phyloP scores from a whole-genome alignment of 2,888 invertebrate genomes.

The Dolomedes plantarius region DNA sequence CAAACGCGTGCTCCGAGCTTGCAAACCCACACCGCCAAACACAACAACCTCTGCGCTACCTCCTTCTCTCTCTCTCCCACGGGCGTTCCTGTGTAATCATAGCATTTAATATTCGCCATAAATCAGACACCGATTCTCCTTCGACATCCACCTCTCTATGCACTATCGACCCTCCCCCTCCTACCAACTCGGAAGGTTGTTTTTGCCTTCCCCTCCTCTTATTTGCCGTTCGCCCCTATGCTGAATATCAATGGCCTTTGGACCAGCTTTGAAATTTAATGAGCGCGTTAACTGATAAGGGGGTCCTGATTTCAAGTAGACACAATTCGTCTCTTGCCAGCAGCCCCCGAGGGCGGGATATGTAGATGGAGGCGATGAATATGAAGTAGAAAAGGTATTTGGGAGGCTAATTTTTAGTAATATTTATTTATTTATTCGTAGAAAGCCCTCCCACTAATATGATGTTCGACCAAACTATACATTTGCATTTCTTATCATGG shows the following conservation, averaged over 20 bases:
- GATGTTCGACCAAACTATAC: no score
- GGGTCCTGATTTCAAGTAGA: not conserved
- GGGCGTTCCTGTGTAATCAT: slow-evolving; percentile 11
- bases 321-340: not conserved
- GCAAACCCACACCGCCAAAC: no score
- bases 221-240: not conserved
- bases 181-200: no score
- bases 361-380: not conserved
- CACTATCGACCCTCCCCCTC: not conserved
- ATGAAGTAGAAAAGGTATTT: not conserved
- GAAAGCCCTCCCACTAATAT: no score
- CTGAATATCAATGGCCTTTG: not conserved
- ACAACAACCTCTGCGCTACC: no score
- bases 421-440: no score
- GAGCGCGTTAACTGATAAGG: not conserved
- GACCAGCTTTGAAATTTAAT: slow-evolving; percentile 9
- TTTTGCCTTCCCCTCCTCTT: not conserved
- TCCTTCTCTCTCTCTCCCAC: not conserved
- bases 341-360: no score
- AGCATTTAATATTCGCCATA: slow-evolving; percentile 45
- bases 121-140: slow-evolving; percentile 47
- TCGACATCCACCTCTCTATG: slow-evolving; percentile 32
- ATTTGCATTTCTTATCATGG: no score
- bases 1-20: no score
- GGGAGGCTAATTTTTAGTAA: not conserved